These are phyloP conservation scores for Volucella inflata DNA, from an alignment of 2,888 invertebrate species.

Conservation along the genomic window DNA sequence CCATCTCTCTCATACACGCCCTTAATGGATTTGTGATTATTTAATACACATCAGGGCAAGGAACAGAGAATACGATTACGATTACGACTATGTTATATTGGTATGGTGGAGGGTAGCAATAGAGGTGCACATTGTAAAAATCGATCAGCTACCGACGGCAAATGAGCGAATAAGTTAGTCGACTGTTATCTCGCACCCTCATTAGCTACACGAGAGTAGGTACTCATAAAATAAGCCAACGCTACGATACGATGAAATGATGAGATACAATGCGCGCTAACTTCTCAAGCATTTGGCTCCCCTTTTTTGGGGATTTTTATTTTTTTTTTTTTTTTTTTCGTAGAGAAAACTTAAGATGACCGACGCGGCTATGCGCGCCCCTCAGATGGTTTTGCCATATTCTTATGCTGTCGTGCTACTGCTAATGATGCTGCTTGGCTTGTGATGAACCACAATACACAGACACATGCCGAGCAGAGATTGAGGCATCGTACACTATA, in stretches of 20 bases:
- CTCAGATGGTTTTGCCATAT: slow-evolving; percentile 8
- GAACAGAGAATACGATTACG: not conserved
- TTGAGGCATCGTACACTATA: slow-evolving; percentile 4
- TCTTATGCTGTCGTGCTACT: slow-evolving; percentile 13
- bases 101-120: no score
- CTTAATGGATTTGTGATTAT: slow-evolving; percentile 52
- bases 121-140: no score
- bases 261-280: not conserved
- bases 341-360: no score
- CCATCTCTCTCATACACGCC: slow-evolving; percentile 67
- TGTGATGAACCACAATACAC: slow-evolving; percentile 32
- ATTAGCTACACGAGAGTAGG: slow-evolving; percentile 52
- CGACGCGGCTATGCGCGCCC: slow-evolving; percentile 2
- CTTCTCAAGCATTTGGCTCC: slow-evolving; percentile 4
- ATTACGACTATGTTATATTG: no score
- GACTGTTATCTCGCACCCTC: slow-evolving; percentile 67
- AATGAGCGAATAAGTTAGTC: slow-evolving; percentile 68
- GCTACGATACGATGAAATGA: no score
- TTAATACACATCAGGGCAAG: slow-evolving; percentile 41
- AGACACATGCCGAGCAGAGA: not conserved
- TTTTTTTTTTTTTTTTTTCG: no score
- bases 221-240: no score
- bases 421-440: slow-evolving; percentile 39
- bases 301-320: slow-evolving; percentile 12
- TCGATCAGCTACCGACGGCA: slow-evolving; percentile 64